Base-by-base conservation (phyloP, 2,888 invertebrate genomes). In the Atethmia centrago region DNA sequence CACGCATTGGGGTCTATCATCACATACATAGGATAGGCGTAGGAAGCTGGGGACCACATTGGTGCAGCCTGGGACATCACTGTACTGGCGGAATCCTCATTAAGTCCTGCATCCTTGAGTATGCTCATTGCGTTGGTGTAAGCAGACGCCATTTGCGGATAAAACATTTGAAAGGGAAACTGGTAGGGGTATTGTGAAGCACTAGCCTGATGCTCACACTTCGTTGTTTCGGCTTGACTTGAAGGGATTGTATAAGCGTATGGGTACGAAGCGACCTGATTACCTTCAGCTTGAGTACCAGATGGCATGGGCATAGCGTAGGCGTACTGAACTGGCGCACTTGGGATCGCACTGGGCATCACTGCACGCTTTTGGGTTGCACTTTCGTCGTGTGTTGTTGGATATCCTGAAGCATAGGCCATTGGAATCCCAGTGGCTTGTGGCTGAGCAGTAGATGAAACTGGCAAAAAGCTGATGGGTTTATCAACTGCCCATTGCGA, bases 401-500 rank as follows among this genome's bases (percentile, higher is more conserved):
- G 85, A 42, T 88, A 87, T 53, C 84, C 87, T 16, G 92, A 73
- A 51, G 93, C 77, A 64, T 88, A 91, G 2, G 92, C 74, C 28
- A 89, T 79, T 2, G 91, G 84, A 0, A 88, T 71, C 4, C 87
- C 85, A 8, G 87, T 79, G 25, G 89, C 82, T 58, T 91, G 87
- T 55, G 88, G 71, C 72, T 92, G 90, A 56, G 89, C 77, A 21
- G 90, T 72, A 9, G 91, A 81, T 56, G 89, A 79, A 5, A 88
- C 81, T 14, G 93, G 89, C 47, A 96, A 80, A 82, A 95, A 94
- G 87, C 92, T 95, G 45, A 96, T 82, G 0, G 95, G 93, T 40
- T 94, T 92, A 66, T 96, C 96, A 0, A 94, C 93, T 7, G 95
- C 88, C 95, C 96, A 96, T 77, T 95, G 94, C 0, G 94, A 88